A percentile compares a stretch with the other conserved stretches of the same genome.
Evolutionary conservation across 2,113 vertebrate genomes (phyloP).

Genomic region (Megaceryle maxima): DNA sequence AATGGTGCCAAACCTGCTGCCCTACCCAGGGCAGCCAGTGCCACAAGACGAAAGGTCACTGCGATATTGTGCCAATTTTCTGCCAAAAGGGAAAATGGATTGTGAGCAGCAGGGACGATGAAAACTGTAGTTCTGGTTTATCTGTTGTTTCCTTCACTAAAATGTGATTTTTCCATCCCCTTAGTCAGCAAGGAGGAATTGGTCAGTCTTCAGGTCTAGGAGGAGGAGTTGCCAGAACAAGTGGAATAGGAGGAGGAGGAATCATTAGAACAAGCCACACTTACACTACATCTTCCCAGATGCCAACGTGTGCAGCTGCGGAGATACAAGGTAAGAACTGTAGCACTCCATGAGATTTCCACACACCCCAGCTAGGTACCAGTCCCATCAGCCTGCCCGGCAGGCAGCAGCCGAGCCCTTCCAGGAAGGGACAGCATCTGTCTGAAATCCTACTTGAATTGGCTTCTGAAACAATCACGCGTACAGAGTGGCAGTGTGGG

Average conservation of each 20-base stretch:
- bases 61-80: not conserved
- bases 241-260: slow-evolving; percentile 60
- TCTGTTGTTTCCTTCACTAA: not conserved
- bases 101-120: not conserved
- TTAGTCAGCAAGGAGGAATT: slow-evolving; percentile 52
- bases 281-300: slow-evolving; percentile 43
- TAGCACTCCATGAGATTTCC: not conserved
- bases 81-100: not conserved
- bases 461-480: not conserved
- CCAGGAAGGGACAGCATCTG: not conserved
- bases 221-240: slow-evolving; percentile 42
- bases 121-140: not conserved
- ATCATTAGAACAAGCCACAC: slow-evolving; percentile 50
- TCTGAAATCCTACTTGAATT: not conserved
- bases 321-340: slow-evolving; percentile 61
- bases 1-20: not conserved
- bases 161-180: not conserved
- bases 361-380: not conserved
- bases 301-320: slow-evolving; percentile 32
- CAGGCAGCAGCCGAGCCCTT: not conserved
- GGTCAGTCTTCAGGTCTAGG: slow-evolving; percentile 30
- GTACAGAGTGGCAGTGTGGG: not conserved
- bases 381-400: not conserved
- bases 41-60: not conserved
- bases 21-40: not conserved